Percentiles rank a stretch among this genome's conserved stretches.
Evolutionary conservation across 2,113 vertebrate genomes (phyloP).

Genomic region (Pteruthius melanotis): DNA sequence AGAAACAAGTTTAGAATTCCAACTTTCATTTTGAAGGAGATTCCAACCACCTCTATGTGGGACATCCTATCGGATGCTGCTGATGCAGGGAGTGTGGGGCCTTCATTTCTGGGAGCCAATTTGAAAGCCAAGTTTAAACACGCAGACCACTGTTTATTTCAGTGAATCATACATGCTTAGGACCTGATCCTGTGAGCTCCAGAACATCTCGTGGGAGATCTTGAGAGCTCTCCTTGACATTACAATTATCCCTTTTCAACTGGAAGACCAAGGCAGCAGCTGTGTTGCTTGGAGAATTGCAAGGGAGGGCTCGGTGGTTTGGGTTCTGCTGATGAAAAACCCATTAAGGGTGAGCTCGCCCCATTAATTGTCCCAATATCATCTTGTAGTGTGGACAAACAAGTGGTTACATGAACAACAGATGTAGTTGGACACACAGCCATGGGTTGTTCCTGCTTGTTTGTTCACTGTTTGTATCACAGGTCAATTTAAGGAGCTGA

Average conservation of each 20-base stretch:
- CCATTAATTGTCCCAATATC: background rate
- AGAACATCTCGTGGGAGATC: slow-evolving; percentile 54
- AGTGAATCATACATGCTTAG: slow-evolving; percentile 5
- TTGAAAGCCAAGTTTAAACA: slow-evolving; percentile 25
- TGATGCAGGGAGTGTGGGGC: background rate
- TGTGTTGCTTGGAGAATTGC: background rate
- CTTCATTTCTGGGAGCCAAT: background rate
- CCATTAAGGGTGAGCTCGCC: background rate
- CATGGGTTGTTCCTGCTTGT: background rate
- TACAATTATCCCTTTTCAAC: slow-evolving; percentile 7
- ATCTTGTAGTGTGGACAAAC: background rate
- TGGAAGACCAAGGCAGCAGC: background rate
- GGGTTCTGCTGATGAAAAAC: slow-evolving; percentile 18
- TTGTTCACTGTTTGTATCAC: background rate
- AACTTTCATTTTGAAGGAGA: background rate
- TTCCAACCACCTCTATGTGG: background rate
- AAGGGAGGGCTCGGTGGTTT: background rate
- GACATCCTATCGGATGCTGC: background rate
- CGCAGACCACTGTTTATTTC: slow-evolving; percentile 9
- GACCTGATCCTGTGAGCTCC: background rate
- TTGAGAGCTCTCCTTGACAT: background rate
- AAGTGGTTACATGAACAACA: background rate
- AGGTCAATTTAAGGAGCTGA: background rate
- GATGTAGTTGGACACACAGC: background rate
- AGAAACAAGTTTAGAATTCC: background rate